Conservation (phyloP, 2,113 vertebrate genomes). For the Stegostoma tigrinum region DNA sequence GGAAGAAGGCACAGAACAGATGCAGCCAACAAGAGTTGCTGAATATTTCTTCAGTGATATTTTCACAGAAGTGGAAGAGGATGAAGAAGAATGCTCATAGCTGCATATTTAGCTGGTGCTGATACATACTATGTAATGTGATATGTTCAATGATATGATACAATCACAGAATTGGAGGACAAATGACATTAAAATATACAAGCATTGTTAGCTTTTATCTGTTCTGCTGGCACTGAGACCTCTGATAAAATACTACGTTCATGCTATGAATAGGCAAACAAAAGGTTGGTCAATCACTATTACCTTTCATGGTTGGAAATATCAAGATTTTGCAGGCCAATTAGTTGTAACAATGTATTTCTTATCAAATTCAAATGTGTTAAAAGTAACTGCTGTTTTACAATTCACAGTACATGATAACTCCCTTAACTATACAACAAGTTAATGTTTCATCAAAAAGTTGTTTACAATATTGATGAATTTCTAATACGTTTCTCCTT, state of each 20-base stretch:
- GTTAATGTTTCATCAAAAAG: background rate
- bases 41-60: constrained; percentile 87
- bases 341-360: background rate
- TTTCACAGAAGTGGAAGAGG: constrained; percentile 83
- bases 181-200: background rate
- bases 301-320: constrained; percentile 3
- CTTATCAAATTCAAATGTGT: background rate
- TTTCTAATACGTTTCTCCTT: background rate
- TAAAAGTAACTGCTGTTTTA: background rate
- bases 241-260: background rate
- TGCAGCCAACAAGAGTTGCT: constrained; percentile 64
- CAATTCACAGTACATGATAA: background rate
- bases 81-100: constrained; percentile 57
- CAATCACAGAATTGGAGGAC: background rate
- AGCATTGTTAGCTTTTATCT: background rate
- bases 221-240: background rate
- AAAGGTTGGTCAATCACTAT: background rate
- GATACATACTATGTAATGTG: background rate
- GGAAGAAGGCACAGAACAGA: constrained; percentile 53
- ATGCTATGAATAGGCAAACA: background rate
- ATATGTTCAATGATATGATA: background rate
- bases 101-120: background rate
- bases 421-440: background rate
- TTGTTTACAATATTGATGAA: constrained; percentile 15
- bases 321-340: constrained; percentile 2